A percentile compares a stretch with the other conserved stretches of the same genome.
Conservation (phyloP, 2,888 invertebrate species). For the Himalopsyche japonica region DNA sequence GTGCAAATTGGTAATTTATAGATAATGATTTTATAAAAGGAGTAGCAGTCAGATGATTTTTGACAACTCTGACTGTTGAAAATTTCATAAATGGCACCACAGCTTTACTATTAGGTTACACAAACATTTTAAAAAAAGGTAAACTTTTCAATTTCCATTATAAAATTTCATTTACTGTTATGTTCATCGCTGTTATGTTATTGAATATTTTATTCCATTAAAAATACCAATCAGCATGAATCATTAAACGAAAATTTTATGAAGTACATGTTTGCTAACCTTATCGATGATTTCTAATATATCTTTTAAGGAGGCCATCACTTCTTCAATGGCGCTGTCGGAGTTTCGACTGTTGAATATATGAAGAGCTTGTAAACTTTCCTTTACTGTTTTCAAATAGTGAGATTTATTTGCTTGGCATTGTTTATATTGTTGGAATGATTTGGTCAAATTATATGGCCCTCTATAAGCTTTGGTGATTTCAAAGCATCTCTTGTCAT, state of each 20-base stretch:
- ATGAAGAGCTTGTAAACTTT: neutral
- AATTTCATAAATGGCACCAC: too few species aligned
- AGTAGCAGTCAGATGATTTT: too few species aligned
- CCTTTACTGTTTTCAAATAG: neutral
- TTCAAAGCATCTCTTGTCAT: conserved; percentile 9
- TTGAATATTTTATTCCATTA: too few species aligned
- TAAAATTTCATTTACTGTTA: too few species aligned
- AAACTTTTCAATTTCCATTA: too few species aligned
- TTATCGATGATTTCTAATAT: neutral
- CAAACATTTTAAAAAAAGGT: too few species aligned
- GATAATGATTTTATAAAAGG: too few species aligned
- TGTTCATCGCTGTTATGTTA: too few species aligned
- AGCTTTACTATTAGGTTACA: too few species aligned
- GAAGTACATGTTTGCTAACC: neutral
- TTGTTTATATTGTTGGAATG: neutral
- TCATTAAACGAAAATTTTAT: neutral
- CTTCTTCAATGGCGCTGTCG: neutral
- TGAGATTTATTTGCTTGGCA: neutral
- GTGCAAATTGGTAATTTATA: too few species aligned
- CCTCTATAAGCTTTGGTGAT: neutral
- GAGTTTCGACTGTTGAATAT: neutral
- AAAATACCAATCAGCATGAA: too few species aligned
- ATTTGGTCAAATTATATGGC: neutral
- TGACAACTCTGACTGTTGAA: too few species aligned
- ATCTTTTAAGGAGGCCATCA: neutral